Evolutionary conservation across 2,113 vertebrate genomes (phyloP).

Genomic region (Siniperca chuatsi): DNA sequence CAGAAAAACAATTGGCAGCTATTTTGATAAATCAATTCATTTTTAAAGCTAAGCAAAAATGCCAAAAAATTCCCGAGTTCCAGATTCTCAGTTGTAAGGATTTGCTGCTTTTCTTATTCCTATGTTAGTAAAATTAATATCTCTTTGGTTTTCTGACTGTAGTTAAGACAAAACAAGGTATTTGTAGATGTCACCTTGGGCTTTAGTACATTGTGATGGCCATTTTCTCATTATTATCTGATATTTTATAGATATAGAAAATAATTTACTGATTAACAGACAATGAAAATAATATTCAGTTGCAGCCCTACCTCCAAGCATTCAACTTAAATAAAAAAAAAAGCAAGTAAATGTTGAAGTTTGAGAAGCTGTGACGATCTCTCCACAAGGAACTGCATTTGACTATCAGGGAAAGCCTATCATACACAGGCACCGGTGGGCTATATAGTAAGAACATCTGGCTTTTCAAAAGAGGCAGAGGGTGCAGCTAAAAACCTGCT

Average conservation of each 20-base stretch:
- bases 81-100: not conserved
- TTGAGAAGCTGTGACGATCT: not conserved
- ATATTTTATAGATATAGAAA: not conserved
- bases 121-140: not conserved
- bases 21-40: not conserved
- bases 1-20: not conserved
- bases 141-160: not conserved
- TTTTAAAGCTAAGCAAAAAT: not conserved
- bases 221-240: not conserved
- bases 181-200: not conserved
- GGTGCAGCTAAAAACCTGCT: slow-evolving; percentile 22
- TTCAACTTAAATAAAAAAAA: not conserved
- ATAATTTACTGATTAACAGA: not conserved
- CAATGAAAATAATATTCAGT: not conserved
- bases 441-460: slow-evolving; percentile 38
- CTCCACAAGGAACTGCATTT: not conserved
- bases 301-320: not conserved
- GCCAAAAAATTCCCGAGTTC: not conserved
- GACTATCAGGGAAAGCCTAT: not conserved
- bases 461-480: slow-evolving; percentile 29
- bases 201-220: not conserved
- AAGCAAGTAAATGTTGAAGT: not conserved
- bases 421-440: not conserved
- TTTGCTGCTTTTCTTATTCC: not conserved
- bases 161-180: not conserved